Conservation (phyloP, 2,888 invertebrate species). For the Pseudanteris insignis region DNA sequence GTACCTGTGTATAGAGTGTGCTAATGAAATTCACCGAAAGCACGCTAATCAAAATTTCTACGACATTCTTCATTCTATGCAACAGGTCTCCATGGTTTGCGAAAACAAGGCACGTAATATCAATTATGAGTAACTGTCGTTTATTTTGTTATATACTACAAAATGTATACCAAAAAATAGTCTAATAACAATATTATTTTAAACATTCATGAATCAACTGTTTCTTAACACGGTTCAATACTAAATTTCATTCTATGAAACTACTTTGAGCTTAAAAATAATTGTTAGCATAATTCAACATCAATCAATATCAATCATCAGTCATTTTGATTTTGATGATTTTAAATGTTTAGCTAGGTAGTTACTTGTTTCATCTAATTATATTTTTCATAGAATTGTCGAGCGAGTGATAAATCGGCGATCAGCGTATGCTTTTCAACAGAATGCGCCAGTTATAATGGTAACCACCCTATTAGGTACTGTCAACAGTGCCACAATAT, state of each 20-base stretch:
- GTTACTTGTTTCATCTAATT: too few species aligned
- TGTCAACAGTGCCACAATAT: slow-evolving; percentile 90
- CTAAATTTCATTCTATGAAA: too few species aligned
- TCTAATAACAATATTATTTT: too few species aligned
- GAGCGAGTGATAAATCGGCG: slow-evolving; percentile 89
- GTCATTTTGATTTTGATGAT: not conserved
- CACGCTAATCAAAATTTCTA: slow-evolving; percentile 86
- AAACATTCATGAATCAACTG: not conserved
- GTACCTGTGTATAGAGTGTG: slow-evolving; percentile 95
- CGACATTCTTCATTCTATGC: slow-evolving; percentile 91
- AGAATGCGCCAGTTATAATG: slow-evolving; percentile 96
- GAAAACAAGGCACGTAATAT: slow-evolving; percentile 82
- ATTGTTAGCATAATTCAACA: too few species aligned
- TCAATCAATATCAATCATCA: too few species aligned
- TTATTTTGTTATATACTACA: slow-evolving; percentile 18
- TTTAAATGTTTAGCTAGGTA: too few species aligned
- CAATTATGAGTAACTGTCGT: too few species aligned
- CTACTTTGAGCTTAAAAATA: too few species aligned
- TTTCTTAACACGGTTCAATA: slow-evolving; percentile 9
- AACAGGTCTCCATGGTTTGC: slow-evolving; percentile 93
- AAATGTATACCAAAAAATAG: too few species aligned
- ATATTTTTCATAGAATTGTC: slow-evolving; percentile 78
- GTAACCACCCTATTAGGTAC: slow-evolving; percentile 94
- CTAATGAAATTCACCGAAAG: slow-evolving; percentile 88
- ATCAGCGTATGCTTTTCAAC: slow-evolving; percentile 96